These are phyloP conservation scores for Agriopis aurantiaria DNA, from an alignment of 2,888 invertebrate species.

Conservation along the genomic window DNA sequence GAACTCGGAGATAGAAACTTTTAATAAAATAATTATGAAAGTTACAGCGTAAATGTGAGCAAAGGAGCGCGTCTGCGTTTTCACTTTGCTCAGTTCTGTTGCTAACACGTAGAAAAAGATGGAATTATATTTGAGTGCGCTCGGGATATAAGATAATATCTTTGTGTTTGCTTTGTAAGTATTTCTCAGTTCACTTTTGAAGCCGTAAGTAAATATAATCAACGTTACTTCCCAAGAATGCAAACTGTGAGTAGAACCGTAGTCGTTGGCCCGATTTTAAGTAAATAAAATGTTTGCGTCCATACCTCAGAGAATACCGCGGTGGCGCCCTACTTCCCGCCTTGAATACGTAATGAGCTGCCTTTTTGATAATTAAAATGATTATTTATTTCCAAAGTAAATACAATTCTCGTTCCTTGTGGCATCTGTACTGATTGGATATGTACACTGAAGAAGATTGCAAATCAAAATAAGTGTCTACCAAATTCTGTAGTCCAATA, in stretches of 20 bases:
- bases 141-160: slow-evolving; percentile 13
- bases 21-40: slow-evolving; percentile 44
- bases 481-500: not conserved
- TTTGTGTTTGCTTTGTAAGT: slow-evolving; percentile 11
- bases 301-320: slow-evolving; percentile 58
- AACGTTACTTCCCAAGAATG: slow-evolving; percentile 42
- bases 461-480: not conserved
- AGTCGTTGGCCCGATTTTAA: slow-evolving; percentile 67
- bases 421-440: not conserved
- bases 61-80: slow-evolving; percentile 36
- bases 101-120: slow-evolving; percentile 7
- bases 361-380: slow-evolving; percentile 66
- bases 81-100: slow-evolving; percentile 17
- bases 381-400: slow-evolving; percentile 51
- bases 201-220: slow-evolving; percentile 46
- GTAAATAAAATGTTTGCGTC: slow-evolving; percentile 64
- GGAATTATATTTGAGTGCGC: slow-evolving; percentile 9
- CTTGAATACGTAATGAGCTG: slow-evolving; percentile 69
- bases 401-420: slow-evolving; percentile 28
- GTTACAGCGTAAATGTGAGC: slow-evolving; percentile 42
- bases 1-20: slow-evolving; percentile 36
- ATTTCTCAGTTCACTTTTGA: slow-evolving; percentile 21
- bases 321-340: slow-evolving; percentile 53
- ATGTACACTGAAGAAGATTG: not conserved
- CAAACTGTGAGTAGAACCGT: slow-evolving; percentile 56